Base-by-base conservation (phyloP, 1,140 invertebrate genomes). In the Drosophila setifemur region DNA sequence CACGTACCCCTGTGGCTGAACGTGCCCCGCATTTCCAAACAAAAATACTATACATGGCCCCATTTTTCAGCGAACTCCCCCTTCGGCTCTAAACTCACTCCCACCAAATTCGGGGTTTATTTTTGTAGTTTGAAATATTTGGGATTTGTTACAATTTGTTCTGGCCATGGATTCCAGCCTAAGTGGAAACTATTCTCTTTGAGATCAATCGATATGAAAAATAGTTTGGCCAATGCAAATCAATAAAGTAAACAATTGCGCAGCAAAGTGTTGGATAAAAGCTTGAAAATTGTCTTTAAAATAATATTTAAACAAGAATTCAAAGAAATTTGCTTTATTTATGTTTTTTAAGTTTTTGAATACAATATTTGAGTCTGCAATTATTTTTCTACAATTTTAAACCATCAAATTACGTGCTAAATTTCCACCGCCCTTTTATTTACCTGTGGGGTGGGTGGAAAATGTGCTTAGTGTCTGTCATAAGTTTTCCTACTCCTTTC, bases 11-110 rank as follows among this genome's bases (percentile, higher is more conserved):
- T 53, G 60, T 81, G 81, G 81, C 33, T 55, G 64, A 53, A 83
- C 79, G 79, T 83, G 79, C 74, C 61, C 81, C 54, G 79, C 81
- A 83, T 83, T 74, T 43, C 23, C 71, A 86, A 86, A 85, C 75
- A 73, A 75, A 72, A 85, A 75, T 75, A 81, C 61, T 66, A 48
- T 29, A 64, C 71, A 86, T 72, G 58, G 42, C 49, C 74, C 66
- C 70, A 86, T 81, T 83, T 83, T 85, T 85, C 75, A 75, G 55
- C 53, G 25, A 40, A 40, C 49, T 37, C 18, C 44, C 19, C 28
- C 18, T 5, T 14, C 5, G 18, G 8, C 11, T n/a, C 21, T n/a
- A n/a, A n/a, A n/a, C n/a, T 5, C 12, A 4, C 43, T 16, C 11
- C 16, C 6, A 23, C 1, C 40, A n/a, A n/a, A n/a, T n/a, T 0